phyloP scores from a whole-genome alignment of 2,113 vertebrate genomes.

The Boleophthalmus pectinirostris region DNA sequence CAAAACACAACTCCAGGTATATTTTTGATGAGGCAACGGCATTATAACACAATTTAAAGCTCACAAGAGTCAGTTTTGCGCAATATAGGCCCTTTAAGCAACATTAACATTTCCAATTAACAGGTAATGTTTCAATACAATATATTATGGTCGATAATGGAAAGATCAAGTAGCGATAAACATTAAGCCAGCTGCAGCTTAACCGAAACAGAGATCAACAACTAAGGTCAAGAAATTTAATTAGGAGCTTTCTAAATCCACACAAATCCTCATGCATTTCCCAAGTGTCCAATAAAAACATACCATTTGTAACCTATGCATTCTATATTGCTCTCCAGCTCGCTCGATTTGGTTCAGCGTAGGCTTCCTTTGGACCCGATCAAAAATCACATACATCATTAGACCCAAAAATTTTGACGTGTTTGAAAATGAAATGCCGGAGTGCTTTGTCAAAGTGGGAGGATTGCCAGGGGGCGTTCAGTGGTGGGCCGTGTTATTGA shows the following conservation, averaged over 20 bases:
- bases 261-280: neutral
- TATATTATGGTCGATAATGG: neutral
- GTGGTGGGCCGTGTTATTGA: slow-evolving; percentile 36
- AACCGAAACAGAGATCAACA: neutral
- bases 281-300: neutral
- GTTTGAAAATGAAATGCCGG: slow-evolving; percentile 44
- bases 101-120: neutral
- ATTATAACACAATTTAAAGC: too few species aligned
- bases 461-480: slow-evolving; percentile 30
- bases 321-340: slow-evolving; percentile 1
- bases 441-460: slow-evolving; percentile 39
- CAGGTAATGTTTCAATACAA: neutral
- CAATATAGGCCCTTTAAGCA: too few species aligned
- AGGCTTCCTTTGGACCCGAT: slow-evolving; percentile 42
- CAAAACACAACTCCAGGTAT: too few species aligned
- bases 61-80: too few species aligned
- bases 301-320: slow-evolving; percentile 5
- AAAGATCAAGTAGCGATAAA: neutral
- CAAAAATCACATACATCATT: slow-evolving; percentile 45
- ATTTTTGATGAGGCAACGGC: too few species aligned
- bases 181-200: neutral
- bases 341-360: slow-evolving; percentile 26
- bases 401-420: slow-evolving; percentile 25
- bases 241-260: neutral
- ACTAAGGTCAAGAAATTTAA: neutral